Evolutionary conservation across 2,888 invertebrate genomes (phyloP).

Genomic region (Dilophus febrilis): DNA sequence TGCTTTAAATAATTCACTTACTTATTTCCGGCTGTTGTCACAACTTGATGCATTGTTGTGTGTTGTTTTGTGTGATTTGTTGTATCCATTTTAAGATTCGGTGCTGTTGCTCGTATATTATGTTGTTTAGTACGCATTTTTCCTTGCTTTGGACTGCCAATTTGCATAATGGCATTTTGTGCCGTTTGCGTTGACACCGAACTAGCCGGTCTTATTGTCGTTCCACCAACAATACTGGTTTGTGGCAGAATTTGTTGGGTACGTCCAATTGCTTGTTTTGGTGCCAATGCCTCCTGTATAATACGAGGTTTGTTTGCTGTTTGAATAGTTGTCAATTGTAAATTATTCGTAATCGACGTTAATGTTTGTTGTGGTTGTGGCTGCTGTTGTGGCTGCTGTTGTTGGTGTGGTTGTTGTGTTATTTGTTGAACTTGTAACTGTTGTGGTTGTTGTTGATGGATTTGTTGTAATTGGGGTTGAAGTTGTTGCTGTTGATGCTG

Average conservation of each 20-base stretch:
- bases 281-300: slow-evolving; percentile 36
- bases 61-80: slow-evolving; percentile 15
- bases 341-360: not conserved
- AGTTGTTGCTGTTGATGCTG: slow-evolving; percentile 14
- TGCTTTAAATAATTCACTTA: slow-evolving; percentile 18
- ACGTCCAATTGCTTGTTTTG: slow-evolving; percentile 22
- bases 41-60: slow-evolving; percentile 32
- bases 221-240: slow-evolving; percentile 22
- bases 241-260: slow-evolving; percentile 41
- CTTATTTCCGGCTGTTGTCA: slow-evolving; percentile 34
- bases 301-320: slow-evolving; percentile 31
- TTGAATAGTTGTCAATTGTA: slow-evolving; percentile 4
- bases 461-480: slow-evolving; percentile 11
- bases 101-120: slow-evolving; percentile 50
- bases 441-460: slow-evolving; percentile 24
- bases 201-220: slow-evolving; percentile 53
- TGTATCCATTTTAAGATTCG: slow-evolving; percentile 39
- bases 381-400: slow-evolving; percentile 37
- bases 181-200: slow-evolving; percentile 73
- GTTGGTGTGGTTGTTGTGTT: slow-evolving; percentile 39
- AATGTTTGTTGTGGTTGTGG: slow-evolving; percentile 21
- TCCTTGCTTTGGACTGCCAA: slow-evolving; percentile 28
- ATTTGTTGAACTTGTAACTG: slow-evolving; percentile 27
- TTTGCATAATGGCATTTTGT: slow-evolving; percentile 26
- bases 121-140: slow-evolving; percentile 57